Evolutionary conservation across 2,888 invertebrate species (phyloP), one percentile per base, ranked within the genome.

Genomic region (Bibio marci): DNA sequence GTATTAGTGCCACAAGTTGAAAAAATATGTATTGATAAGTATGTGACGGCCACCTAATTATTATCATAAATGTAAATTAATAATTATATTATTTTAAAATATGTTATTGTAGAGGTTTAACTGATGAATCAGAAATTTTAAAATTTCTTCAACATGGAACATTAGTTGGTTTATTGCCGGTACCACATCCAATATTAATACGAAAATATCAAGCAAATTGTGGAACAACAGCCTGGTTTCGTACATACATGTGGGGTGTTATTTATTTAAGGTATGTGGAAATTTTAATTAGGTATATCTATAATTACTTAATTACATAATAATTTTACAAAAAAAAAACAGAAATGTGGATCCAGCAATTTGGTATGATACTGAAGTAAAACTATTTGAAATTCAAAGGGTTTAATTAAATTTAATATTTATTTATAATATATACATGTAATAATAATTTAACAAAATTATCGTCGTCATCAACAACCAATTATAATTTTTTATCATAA

Each of bases 21-120:
- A 66, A 99, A 98, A 68, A 98, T 98, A 51, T 99, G 98, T 65
- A 98, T 98, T 54, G 98, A 95, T 63, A 94, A 92, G 90, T 90
- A 55, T n/a, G n/a, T n/a, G n/a, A n/a, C 66, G 76, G 40, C 18
- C 13, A 22, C 15, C 65, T 18, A 28, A 35, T 28, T 37, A n/a
- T 38, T 15, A 37, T 32, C 11, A 10, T 8, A 27, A 35, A 4
- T n/a, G n/a, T 14, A 35, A 17, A 22, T 17, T 31, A 12, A 38
- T 18, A 15, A 37, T 37, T 30, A 31, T 7, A 30, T 12, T 25
- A 37, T 35, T 30, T 14, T n/a, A 32, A 6, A 39, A 8, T 30
- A 38, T 31, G 22, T 46, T 44, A 46, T 60, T 60, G 14, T 61
- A 92, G 92, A 61, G 97, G 97, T 0, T 65, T 98, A 48, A 98